Percentiles rank a stretch among this genome's conserved stretches.
Evolutionary conservation across 2,888 invertebrate species (phyloP).

Genomic region (Sphinx pinastri): DNA sequence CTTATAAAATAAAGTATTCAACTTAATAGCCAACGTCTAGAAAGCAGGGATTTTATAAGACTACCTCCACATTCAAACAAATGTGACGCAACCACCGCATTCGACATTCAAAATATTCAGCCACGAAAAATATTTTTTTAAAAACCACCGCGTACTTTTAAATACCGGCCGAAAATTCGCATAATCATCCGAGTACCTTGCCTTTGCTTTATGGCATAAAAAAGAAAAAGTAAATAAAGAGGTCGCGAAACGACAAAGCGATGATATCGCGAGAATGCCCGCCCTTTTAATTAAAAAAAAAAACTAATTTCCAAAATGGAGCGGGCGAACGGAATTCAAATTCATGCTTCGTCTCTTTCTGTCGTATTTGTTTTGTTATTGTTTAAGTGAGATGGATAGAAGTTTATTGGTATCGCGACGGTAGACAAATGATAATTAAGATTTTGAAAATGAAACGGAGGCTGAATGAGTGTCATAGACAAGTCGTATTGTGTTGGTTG

Average conservation of each 20-base stretch:
- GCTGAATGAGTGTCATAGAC: slow-evolving; percentile 22
- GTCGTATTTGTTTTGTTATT: slow-evolving; percentile 17
- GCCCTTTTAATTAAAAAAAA: slow-evolving; percentile 30
- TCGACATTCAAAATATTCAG: slow-evolving; percentile 19
- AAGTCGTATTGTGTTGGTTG: slow-evolving; percentile 15
- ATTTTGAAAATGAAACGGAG: slow-evolving; percentile 17
- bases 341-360: slow-evolving; percentile 18
- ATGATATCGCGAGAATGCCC: slow-evolving; percentile 28
- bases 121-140: slow-evolving; percentile 17
- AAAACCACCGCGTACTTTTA: slow-evolving; percentile 19
- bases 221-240: slow-evolving; percentile 29
- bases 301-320: slow-evolving; percentile 30
- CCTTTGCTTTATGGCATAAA: slow-evolving; percentile 23
- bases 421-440: slow-evolving; percentile 23
- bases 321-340: slow-evolving; percentile 27
- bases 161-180: slow-evolving; percentile 19
- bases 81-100: slow-evolving; percentile 6
- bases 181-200: slow-evolving; percentile 23
- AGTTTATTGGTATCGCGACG: slow-evolving; percentile 3
- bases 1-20: too few relatives aligned
- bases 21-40: neutral
- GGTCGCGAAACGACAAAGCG: slow-evolving; percentile 30
- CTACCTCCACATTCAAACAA: neutral
- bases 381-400: slow-evolving; percentile 7
- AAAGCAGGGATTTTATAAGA: neutral